phyloP scores from a whole-genome alignment of 2,113 vertebrate species.

The Tringa solitaria region DNA sequence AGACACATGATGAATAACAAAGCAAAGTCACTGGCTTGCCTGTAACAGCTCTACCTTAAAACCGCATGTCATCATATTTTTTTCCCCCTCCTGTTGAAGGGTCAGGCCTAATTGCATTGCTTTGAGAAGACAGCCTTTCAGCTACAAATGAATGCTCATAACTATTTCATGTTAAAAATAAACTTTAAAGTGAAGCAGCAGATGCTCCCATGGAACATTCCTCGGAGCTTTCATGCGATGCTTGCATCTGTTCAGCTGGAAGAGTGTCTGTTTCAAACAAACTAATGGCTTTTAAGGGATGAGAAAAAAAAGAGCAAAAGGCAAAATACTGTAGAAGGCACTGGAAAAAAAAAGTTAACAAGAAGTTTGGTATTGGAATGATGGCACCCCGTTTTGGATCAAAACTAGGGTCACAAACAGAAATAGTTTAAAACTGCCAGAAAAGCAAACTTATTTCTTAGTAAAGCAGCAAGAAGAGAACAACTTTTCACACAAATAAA shows the following conservation, averaged over 20 bases:
- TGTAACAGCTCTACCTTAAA: neutral
- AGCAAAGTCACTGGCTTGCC: neutral
- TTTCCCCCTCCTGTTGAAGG: neutral
- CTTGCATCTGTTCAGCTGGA: constrained; percentile 29
- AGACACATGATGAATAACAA: neutral
- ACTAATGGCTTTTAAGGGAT: neutral
- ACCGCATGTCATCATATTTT: accelerated
- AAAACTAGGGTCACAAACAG: neutral
- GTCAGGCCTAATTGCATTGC: neutral
- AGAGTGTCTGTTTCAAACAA: neutral
- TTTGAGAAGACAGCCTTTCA: constrained; percentile 2
- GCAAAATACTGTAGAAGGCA: neutral
- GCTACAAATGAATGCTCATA: neutral
- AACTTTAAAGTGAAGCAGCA: constrained; percentile 24
- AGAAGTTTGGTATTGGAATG: neutral
- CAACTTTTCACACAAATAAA: neutral
- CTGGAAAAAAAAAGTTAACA: neutral
- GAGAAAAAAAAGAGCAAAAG: neutral
- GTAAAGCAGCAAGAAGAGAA: neutral
- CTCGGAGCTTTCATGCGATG: neutral
- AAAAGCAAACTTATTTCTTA: neutral
- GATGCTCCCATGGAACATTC: constrained; percentile 37
- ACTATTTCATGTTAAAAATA: constrained; percentile 33
- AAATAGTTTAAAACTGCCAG: neutral
- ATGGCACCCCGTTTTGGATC: neutral